These are phyloP conservation scores for Amblyornis subalaris DNA, from an alignment of 2,113 vertebrate genomes.

Conservation along the genomic window DNA sequence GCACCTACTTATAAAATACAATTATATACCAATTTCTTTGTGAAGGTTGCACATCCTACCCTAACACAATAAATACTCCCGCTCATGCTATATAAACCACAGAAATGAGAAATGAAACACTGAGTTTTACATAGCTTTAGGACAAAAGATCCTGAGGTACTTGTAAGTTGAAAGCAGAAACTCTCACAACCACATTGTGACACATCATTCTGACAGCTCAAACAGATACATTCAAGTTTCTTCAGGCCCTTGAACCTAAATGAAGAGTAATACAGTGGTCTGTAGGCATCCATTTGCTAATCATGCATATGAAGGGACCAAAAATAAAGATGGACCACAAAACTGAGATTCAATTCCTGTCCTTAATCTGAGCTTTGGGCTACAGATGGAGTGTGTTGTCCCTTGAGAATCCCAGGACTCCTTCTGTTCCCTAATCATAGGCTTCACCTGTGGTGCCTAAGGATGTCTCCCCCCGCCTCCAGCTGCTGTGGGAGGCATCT, in stretches of 20 bases:
- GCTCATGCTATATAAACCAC: neutral
- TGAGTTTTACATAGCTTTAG: neutral
- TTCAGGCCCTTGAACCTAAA: neutral
- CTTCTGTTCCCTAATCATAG: neutral
- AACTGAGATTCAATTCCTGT: neutral
- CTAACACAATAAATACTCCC: neutral
- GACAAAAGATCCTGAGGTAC: neutral
- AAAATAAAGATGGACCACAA: neutral
- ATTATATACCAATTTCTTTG: neutral
- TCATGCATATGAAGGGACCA: neutral
- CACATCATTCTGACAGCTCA: neutral
- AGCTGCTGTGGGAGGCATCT: neutral
- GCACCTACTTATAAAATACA: neutral
- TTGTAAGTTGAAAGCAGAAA: neutral
- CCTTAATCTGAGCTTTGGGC: neutral
- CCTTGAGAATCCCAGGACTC: neutral
- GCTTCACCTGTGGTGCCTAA: neutral
- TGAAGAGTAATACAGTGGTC: neutral
- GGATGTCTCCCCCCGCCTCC: accelerated
- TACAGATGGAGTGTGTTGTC: neutral
- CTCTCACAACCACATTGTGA: neutral
- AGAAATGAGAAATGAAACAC: neutral
- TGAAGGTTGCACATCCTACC: neutral
- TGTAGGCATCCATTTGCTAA: neutral
- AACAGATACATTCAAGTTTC: neutral